phyloP scores from a whole-genome alignment of 2,888 invertebrate species.

The Elysia crispata region DNA sequence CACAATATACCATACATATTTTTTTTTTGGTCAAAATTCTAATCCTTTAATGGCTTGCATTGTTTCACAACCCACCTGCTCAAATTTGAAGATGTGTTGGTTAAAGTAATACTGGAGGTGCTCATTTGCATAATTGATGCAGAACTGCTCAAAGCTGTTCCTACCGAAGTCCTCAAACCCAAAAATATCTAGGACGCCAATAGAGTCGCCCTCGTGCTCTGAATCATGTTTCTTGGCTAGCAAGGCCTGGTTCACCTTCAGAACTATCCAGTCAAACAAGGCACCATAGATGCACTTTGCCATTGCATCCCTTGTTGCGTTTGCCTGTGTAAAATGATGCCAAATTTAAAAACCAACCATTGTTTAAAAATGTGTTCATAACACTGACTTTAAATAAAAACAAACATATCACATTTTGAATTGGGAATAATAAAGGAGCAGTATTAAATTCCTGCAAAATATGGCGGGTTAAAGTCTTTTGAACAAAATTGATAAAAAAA shows the following conservation, averaged over 20 bases:
- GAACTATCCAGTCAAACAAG: slow-evolving; percentile 97
- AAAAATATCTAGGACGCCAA: slow-evolving; percentile 96
- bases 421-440: too few species aligned
- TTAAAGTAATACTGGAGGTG: slow-evolving; percentile 98
- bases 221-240: slow-evolving; percentile 89
- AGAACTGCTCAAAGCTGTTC: slow-evolving; percentile 94
- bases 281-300: slow-evolving; percentile 97
- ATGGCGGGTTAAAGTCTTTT: too few species aligned
- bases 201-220: slow-evolving; percentile 94
- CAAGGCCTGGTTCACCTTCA: slow-evolving; percentile 95
- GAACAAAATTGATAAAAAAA: too few species aligned
- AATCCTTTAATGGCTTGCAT: too few species aligned
- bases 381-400: too few species aligned
- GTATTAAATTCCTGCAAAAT: too few species aligned
- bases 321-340: slow-evolving; percentile 64
- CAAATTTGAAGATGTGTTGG: slow-evolving; percentile 98
- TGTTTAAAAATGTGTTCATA: too few species aligned
- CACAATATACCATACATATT: too few species aligned
- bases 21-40: too few species aligned
- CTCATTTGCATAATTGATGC: slow-evolving; percentile 98
- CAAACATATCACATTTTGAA: too few species aligned
- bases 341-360: too few species aligned
- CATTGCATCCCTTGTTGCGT: slow-evolving; percentile 88
- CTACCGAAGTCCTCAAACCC: slow-evolving; percentile 95
- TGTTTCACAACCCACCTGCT: slow-evolving; percentile 78